phyloP scores from a whole-genome alignment of 2,113 vertebrate species.

The Larimichthys polyactis region DNA sequence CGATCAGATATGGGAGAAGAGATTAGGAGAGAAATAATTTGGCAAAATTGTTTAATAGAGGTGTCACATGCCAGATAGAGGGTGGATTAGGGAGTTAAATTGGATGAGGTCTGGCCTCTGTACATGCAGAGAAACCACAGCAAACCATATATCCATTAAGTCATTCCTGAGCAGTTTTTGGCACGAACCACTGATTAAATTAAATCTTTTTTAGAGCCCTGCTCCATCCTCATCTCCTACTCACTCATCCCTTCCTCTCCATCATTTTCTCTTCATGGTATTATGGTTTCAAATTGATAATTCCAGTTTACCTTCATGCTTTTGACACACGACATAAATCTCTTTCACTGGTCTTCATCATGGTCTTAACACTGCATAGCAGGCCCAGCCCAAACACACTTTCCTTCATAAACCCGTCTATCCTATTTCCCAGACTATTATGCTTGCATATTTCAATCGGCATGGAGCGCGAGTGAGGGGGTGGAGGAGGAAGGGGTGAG shows the following conservation, averaged over 20 bases:
- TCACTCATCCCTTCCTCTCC: conserved; percentile 19
- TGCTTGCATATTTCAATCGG: conserved; percentile 76
- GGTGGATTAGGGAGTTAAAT: conserved; percentile 14
- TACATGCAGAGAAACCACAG: conserved; percentile 36
- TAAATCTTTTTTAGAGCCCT: conserved; percentile 13
- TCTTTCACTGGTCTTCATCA: conserved; percentile 39
- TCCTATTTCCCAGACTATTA: conserved; percentile 75
- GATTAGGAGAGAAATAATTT: background rate
- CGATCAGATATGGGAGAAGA: conserved; percentile 10
- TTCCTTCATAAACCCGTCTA: conserved; percentile 65
- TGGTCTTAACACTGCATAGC: conserved; percentile 28
- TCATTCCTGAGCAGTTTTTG: conserved; percentile 53
- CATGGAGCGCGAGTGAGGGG: conserved; percentile 49
- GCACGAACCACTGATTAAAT: conserved; percentile 34
- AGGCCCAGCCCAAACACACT: conserved; percentile 51
- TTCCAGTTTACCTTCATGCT: conserved; percentile 42
- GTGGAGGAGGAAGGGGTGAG: conserved; percentile 51
- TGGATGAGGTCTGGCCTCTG: conserved; percentile 18
- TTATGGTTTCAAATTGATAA: conserved; percentile 43
- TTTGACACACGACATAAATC: conserved; percentile 32
- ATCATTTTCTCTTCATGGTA: conserved; percentile 33
- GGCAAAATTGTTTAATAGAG: conserved; percentile 22
- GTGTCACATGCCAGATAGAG: background rate
- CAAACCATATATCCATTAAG: conserved; percentile 52
- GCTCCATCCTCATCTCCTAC: conserved; percentile 17